These are phyloP conservation scores for Ochotona princeps DNA, from an alignment of 2,113 vertebrate genomes.

Conservation along the genomic window DNA sequence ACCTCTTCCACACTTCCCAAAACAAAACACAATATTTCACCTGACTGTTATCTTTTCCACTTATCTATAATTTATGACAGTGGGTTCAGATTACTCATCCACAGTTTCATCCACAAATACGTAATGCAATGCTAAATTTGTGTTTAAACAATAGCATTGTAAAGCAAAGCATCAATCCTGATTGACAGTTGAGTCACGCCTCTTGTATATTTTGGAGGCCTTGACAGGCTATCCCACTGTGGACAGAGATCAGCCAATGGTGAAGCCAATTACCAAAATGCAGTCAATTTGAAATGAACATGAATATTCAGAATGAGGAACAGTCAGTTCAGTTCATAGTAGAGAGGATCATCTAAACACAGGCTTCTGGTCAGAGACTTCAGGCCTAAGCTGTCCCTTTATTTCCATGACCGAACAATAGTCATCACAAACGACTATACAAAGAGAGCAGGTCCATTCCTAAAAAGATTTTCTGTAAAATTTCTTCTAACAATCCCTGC, in stretches of 20 bases:
- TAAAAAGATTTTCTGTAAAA: background rate
- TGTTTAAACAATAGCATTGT: background rate
- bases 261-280: background rate
- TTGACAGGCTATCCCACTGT: background rate
- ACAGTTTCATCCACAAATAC: background rate
- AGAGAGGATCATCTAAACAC: background rate
- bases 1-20: background rate
- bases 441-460: background rate
- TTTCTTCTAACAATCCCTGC: background rate
- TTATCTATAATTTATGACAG: background rate
- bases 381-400: background rate
- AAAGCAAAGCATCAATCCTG: background rate
- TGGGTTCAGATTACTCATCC: background rate
- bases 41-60: background rate
- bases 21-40: background rate
- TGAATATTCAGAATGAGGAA: background rate
- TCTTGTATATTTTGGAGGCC: background rate
- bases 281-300: background rate
- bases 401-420: background rate
- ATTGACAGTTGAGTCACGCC: background rate
- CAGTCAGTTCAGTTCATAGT: background rate
- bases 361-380: background rate
- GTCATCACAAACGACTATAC: background rate
- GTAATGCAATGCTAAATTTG: background rate
- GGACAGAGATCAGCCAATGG: background rate